Evolutionary conservation across 2,113 vertebrate species (phyloP).

Genomic region (Chaenocephalus aceratus): DNA sequence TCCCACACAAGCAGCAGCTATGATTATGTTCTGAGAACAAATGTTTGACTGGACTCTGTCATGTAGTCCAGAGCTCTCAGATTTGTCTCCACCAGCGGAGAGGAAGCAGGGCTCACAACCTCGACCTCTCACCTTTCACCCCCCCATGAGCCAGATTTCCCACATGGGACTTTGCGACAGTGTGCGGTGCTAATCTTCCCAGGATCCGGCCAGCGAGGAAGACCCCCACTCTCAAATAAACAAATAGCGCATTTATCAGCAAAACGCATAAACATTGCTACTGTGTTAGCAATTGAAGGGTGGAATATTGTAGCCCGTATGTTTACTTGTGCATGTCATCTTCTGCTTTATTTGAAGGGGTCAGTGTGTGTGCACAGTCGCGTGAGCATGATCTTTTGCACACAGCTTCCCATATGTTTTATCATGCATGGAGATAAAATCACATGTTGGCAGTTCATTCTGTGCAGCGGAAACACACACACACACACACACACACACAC

Average conservation of each 20-base stretch:
- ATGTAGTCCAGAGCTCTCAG: conserved; percentile 37
- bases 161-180: conserved; percentile 46
- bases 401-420: background rate
- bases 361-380: background rate
- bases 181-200: conserved; percentile 69
- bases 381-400: background rate
- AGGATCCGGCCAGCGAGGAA: conserved; percentile 49
- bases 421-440: conserved; percentile 11
- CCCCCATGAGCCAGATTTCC: conserved; percentile 64
- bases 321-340: conserved; percentile 22
- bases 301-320: conserved; percentile 5
- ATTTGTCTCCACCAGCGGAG: conserved; percentile 45
- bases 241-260: conserved; percentile 69
- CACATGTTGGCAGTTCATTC: background rate
- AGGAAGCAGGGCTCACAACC: conserved; percentile 61
- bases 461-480: conserved; percentile 1
- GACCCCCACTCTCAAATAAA: conserved; percentile 63
- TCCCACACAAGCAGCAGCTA: conserved; percentile 36
- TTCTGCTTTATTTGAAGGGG: conserved; percentile 3
- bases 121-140: conserved; percentile 65
- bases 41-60: conserved; percentile 19
- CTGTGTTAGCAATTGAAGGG: conserved; percentile 39
- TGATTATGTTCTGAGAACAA: conserved; percentile 50
- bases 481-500: no score
- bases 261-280: conserved; percentile 58